phyloP scores from a whole-genome alignment of 2,888 invertebrate species.

The Troides aeacus region DNA sequence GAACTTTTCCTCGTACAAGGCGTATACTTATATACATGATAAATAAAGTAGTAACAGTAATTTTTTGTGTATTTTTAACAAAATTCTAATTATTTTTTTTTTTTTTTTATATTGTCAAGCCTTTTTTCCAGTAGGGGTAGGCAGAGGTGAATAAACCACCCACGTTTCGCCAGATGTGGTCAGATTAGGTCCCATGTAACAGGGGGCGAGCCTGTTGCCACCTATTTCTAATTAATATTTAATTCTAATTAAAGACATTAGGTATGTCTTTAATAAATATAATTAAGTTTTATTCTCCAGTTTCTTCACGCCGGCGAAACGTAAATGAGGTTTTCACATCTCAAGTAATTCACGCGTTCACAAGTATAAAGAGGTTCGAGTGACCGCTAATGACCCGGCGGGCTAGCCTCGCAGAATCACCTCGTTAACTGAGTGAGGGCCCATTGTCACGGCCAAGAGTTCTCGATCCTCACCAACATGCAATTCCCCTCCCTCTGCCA shows the following conservation, averaged over 20 bases:
- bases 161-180: too few relatives aligned
- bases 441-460: constrained; percentile 53
- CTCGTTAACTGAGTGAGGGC: constrained; percentile 57
- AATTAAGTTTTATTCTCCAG: background rate
- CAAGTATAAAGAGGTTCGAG: constrained; percentile 46
- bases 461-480: constrained; percentile 44
- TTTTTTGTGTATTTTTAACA: too few relatives aligned
- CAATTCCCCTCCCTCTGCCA: constrained; percentile 1
- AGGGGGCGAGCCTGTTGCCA: too few relatives aligned
- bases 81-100: too few relatives aligned
- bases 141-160: too few relatives aligned
- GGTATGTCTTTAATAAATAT: background rate
- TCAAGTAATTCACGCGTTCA: constrained; percentile 39
- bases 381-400: constrained; percentile 67
- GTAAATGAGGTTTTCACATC: constrained; percentile 26
- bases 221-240: too few relatives aligned
- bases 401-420: constrained; percentile 51
- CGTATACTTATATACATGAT: too few relatives aligned
- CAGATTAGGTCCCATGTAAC: too few relatives aligned
- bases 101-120: too few relatives aligned
- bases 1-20: too few relatives aligned
- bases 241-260: background rate
- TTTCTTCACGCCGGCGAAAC: background rate
- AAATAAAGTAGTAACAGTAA: too few relatives aligned
- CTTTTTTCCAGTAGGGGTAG: too few relatives aligned